Evolutionary conservation across 2,888 invertebrate genomes (phyloP).

Genomic region (Leptopilina myrica): DNA sequence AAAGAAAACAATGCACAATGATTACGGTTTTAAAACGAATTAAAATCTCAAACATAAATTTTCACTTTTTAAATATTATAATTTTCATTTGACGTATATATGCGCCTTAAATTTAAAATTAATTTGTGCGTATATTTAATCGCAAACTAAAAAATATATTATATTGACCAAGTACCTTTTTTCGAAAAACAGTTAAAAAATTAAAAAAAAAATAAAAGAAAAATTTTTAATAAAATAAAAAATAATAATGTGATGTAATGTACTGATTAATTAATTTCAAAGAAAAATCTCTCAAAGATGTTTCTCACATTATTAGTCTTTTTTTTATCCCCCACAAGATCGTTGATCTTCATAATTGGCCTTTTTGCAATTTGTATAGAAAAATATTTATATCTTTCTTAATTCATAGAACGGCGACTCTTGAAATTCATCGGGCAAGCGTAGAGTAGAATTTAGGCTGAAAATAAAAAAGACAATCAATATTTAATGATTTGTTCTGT

Average conservation of each 20-base stretch:
- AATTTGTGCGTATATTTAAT: slow-evolving; percentile 8
- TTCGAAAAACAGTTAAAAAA: background rate
- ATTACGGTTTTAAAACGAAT: background rate
- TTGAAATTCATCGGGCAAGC: slow-evolving; percentile 68
- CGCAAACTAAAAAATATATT: background rate
- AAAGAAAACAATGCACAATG: background rate
- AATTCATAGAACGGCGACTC: slow-evolving; percentile 14
- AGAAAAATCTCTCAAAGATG: slow-evolving; percentile 4
- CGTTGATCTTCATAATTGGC: slow-evolving; percentile 41
- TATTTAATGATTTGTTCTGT: background rate
- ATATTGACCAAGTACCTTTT: background rate
- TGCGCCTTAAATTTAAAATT: background rate
- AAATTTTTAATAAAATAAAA: background rate
- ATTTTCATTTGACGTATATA: background rate
- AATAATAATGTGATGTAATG: slow-evolving; percentile 8
- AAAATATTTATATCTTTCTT: slow-evolving; percentile 47
- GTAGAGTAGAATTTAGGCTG: slow-evolving; percentile 75
- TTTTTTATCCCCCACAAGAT: slow-evolving; percentile 1
- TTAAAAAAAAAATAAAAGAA: background rate
- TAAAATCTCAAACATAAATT: background rate
- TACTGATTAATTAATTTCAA: background rate
- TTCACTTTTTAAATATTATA: background rate
- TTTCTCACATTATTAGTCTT: slow-evolving; percentile 12
- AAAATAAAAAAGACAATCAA: slow-evolving; percentile 52
- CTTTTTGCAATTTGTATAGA: slow-evolving; percentile 50